phyloP scores from a whole-genome alignment of 2,888 invertebrate species.

The Muscina levida region DNA sequence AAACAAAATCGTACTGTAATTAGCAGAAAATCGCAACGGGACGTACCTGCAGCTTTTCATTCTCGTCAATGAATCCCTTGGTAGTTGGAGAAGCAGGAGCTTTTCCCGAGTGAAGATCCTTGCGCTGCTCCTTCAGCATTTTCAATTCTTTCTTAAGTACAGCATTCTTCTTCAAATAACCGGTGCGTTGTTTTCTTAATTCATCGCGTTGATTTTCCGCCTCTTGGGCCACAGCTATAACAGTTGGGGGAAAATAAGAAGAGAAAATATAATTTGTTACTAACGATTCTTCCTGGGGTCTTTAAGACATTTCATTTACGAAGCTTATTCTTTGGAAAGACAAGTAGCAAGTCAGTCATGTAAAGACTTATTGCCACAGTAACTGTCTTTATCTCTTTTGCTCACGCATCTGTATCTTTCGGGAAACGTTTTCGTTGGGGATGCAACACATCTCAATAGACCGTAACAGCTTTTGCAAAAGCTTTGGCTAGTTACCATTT shows the following conservation, averaged over 20 bases:
- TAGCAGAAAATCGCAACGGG: neutral
- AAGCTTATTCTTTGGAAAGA: constrained; percentile 65
- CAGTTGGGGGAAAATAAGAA: constrained; percentile 68
- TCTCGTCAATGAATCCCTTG: constrained; percentile 89
- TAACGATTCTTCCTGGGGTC: constrained; percentile 70
- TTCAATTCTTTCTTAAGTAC: constrained; percentile 89
- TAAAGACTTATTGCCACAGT: constrained; percentile 51
- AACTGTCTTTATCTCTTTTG: constrained; percentile 57
- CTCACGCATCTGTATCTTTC: constrained; percentile 14
- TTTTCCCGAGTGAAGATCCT: constrained; percentile 83
- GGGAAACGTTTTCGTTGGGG: constrained; percentile 8
- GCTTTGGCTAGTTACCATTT: constrained; percentile 1
- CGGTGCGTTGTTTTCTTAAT: constrained; percentile 89
- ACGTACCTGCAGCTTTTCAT: constrained; percentile 90
- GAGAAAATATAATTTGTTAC: constrained; percentile 71
- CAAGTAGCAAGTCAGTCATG: constrained; percentile 2
- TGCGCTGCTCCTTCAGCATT: constrained; percentile 88
- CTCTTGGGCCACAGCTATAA: constrained; percentile 87
- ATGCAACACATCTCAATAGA: constrained; percentile 31
- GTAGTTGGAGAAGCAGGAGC: constrained; percentile 87
- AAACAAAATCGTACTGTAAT: constrained; percentile 17
- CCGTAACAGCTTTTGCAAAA: constrained; percentile 20
- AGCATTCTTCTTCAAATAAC: constrained; percentile 88
- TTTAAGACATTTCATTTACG: constrained; percentile 55
- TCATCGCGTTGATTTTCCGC: constrained; percentile 91